Conservation (phyloP, 2,113 vertebrate genomes). For the Damaliscus lunatus region DNA sequence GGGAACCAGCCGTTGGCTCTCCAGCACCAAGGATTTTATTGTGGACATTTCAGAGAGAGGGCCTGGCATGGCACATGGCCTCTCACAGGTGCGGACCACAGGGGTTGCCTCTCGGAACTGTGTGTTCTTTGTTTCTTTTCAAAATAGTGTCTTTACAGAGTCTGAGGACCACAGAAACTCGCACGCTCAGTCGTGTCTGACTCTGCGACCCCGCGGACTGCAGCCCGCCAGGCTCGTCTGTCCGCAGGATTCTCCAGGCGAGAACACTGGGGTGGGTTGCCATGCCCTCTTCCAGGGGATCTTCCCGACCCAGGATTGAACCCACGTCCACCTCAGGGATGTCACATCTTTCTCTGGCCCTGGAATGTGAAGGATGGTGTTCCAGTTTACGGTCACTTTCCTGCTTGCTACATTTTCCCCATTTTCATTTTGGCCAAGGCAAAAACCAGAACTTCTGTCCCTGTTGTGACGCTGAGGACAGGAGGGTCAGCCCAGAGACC, state of each 20-base stretch:
- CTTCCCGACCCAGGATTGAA: background rate
- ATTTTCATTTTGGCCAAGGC: background rate
- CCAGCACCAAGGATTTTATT: rapidly evolving
- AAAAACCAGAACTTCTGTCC: no score
- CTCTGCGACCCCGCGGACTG: no score
- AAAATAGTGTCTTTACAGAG: background rate
- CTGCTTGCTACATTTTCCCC: no score
- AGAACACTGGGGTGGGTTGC: background rate
- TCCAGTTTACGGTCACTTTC: background rate
- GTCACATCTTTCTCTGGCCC: no score
- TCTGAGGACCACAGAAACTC: background rate
- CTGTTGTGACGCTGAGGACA: background rate
- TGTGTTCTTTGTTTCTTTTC: background rate
- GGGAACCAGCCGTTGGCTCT: background rate
- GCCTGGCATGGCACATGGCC: rapidly evolving
- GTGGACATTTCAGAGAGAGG: no score
- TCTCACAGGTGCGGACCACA: rapidly evolving
- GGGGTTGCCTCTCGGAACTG: background rate
- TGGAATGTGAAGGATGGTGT: background rate
- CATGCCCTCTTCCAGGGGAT: background rate
- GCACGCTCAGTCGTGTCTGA: background rate
- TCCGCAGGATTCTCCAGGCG: background rate
- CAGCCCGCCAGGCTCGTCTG: background rate
- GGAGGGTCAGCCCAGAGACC: rapidly evolving
- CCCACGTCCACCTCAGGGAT: background rate